Base-by-base conservation (phyloP, 2,797 vertebrate species). In the Gambusia yucatana region DNA sequence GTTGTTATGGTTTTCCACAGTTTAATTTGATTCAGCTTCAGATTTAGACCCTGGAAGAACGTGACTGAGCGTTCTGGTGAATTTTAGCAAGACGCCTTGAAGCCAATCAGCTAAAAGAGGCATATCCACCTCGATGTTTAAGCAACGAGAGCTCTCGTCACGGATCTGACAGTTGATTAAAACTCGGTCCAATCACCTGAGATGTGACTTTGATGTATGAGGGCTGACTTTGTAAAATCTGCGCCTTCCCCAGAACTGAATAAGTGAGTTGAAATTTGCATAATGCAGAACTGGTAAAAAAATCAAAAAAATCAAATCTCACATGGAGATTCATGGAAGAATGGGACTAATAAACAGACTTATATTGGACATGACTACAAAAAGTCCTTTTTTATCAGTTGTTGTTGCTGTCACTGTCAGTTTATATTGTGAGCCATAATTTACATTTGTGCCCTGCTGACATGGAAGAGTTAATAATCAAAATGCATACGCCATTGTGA, bases 1-100 rank as follows among this genome's bases (percentile, higher is more conserved):
- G 79, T 85, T 81, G 80, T 70, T 52, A 78, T 72, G 73, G 77
- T 47, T 77, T 79, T 72, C 14, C 17, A 17, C 61, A 70, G 70
- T 33, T 52, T 63, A 5, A 57, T 43, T 20, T 69, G 25, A 67
- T 36, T 57, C 9, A 0, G 61, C 52, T 77, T 52, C 69, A 47
- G 9, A 52, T 79, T 71, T 48, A 7, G 41, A 75, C 47, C 50
- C 43, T 73, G 61, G 52, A 25, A 36, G 9, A 43, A 69, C 46
- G 43, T 14, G 7, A 30, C 14, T 11, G 28, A 72, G 69, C 22
- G 0, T 77, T 43, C 2, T 69, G 61, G 77, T 44, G 48, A 73
- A 77, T 46, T 72, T 72, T 43, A 47, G 6, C 69, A 67, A 52
- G 57, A 81, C 16, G 13, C 20, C 0, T 57, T 14, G 46, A 25